A percentile compares a stretch with the other conserved stretches of the same genome.
These are phyloP conservation scores for Syndactyla subalaris DNA, from an alignment of 2,797 vertebrate genomes.

Conservation along the genomic window DNA sequence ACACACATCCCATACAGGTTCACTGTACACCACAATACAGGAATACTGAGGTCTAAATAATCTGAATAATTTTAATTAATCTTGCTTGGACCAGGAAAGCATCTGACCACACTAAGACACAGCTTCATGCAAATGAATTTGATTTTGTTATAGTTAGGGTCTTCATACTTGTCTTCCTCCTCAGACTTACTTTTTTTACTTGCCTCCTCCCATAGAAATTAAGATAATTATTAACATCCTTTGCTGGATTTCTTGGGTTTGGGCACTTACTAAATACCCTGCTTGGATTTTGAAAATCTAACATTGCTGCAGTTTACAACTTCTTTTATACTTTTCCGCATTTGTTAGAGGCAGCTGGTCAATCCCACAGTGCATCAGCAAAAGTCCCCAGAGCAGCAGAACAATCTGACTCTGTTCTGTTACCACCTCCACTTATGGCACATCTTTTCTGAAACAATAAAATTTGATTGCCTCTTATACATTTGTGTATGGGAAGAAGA, in stretches of 20 bases:
- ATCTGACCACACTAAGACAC: neutral
- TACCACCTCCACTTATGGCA: neutral
- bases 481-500: conserved; percentile 40
- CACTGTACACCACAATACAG: neutral
- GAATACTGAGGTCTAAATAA: neutral
- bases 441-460: conserved; percentile 46
- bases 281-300: neutral
- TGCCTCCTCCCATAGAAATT: neutral
- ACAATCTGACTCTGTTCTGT: neutral
- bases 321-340: neutral
- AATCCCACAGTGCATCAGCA: neutral
- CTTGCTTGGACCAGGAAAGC: neutral
- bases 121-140: neutral
- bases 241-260: neutral
- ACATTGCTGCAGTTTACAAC: neutral
- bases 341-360: conserved; percentile 12
- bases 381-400: conserved; percentile 31
- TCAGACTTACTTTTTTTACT: neutral
- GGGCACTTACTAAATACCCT: neutral
- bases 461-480: conserved; percentile 42
- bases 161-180: neutral
- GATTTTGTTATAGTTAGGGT: neutral
- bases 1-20: neutral
- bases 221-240: neutral
- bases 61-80: neutral